These are phyloP conservation scores for Enteromius thamalakanensis DNA, from an alignment of 2,797 vertebrate genomes.

Conservation along the genomic window DNA sequence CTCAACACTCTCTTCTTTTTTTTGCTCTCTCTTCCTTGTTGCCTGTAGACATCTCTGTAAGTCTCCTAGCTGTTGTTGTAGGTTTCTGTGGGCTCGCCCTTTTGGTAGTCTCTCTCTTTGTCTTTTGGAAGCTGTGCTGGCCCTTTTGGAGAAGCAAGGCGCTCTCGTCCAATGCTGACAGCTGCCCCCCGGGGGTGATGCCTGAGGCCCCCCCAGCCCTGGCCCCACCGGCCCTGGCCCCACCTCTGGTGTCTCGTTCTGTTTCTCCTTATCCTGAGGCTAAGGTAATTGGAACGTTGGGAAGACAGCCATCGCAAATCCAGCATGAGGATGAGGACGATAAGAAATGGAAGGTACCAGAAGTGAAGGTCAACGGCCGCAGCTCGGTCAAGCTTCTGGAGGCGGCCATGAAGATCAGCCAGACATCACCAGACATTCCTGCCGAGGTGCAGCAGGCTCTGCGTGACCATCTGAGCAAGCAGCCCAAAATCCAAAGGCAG, in stretches of 20 bases:
- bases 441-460: slow-evolving; percentile 93
- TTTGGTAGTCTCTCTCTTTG: slow-evolving; percentile 96
- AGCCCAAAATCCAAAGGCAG: slow-evolving; percentile 94
- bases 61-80: slow-evolving; percentile 95
- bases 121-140: slow-evolving; percentile 99
- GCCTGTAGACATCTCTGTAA: slow-evolving; percentile 93
- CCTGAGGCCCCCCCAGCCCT: slow-evolving; percentile 73
- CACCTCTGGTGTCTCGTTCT: slow-evolving; percentile 43
- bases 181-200: slow-evolving; percentile 79
- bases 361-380: slow-evolving; percentile 79
- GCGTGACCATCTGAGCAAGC: slow-evolving; percentile 88
- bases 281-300: slow-evolving; percentile 51
- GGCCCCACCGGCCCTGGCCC: slow-evolving; percentile 42
- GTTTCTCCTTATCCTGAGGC: slow-evolving; percentile 48
- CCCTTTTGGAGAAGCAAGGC: slow-evolving; percentile 96
- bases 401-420: slow-evolving; percentile 98
- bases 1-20: slow-evolving; percentile 64
- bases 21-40: slow-evolving; percentile 60
- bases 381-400: slow-evolving; percentile 83
- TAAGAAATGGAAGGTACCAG: slow-evolving; percentile 82
- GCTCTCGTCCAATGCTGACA: slow-evolving; percentile 73
- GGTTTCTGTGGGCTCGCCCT: slow-evolving; percentile 98
- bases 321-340: slow-evolving; percentile 76
- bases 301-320: slow-evolving; percentile 39
- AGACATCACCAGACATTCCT: slow-evolving; percentile 97